Base-by-base conservation (phyloP, 2,113 vertebrate species). In the Prochilodus magdalenae region DNA sequence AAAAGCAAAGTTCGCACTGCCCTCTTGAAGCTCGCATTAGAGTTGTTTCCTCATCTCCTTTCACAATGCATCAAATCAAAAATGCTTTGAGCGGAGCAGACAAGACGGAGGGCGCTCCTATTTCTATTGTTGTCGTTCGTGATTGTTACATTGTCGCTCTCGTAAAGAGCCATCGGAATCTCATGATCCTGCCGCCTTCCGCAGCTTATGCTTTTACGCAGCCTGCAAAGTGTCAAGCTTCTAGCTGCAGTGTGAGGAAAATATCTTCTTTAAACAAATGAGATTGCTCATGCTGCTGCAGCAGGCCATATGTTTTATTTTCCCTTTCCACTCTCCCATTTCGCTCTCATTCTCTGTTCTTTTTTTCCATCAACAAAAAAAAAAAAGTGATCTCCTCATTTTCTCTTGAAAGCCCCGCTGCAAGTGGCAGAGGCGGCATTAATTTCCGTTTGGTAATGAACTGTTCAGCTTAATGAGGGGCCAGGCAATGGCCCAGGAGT, bases 381-480 rank as follows among this genome's bases (percentile, higher is more conserved):
- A 67, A 60, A 26, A 26, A 60, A 36, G 29, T 75, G 49, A 84
- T 59, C 47, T 66, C 12, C 51, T 27, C 29, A 67, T 84, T 84
- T 80, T 76, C 40, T 70, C n/a, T 49, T 63, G 51, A 79, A 75
- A 83, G 76, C 29, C 36, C 67, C 36, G 26, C 71, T 66, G 82
- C 51, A 69, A 83, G 77, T 69, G 69, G 73, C 55, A 73, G 47
- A 59, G 33, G 63, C 72, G 36, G 55, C 47, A 79, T 83, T 83
- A 84, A 78, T 86, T 83, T 86, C 82, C 70, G 49, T 67, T 73
- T 77, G 74, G 77, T 81, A 81, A 86, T 84, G 74, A 86, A 83
- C 81, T 86, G 85, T 77, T 81, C 59, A 78, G 40, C 26, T 65
- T 84, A 86, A 86, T 86, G 79, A 84, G 79, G 73, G 53, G 60